Conservation (phyloP, 2,113 vertebrate genomes). For the Pelmatolapia mariae region DNA sequence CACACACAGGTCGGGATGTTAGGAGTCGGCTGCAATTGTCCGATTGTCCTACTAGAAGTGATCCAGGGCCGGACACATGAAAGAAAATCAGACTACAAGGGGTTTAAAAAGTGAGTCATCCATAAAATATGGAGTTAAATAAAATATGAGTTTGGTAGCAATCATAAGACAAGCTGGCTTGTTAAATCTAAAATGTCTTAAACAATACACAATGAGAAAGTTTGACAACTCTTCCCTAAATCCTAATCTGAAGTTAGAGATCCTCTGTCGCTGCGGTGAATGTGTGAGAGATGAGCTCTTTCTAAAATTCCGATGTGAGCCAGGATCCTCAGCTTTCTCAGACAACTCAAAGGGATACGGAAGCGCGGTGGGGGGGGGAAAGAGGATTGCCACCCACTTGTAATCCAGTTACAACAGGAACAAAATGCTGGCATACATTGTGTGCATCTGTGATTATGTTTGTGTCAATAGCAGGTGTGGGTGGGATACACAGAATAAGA, state of each 20-base stretch:
- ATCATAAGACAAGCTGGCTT: not conserved
- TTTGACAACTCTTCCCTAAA: not conserved
- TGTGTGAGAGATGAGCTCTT: not conserved
- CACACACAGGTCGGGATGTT: not conserved
- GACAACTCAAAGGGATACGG: not conserved
- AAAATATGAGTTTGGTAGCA: not conserved
- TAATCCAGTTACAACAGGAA: constrained; percentile 8
- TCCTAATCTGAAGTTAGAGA: not conserved
- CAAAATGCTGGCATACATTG: not conserved
- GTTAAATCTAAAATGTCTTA: not conserved
- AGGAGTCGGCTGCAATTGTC: not conserved
- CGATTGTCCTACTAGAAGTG: not conserved
- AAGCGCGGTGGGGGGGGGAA: not conserved
- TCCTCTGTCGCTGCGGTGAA: not conserved
- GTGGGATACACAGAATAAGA: not conserved
- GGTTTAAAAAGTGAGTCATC: not conserved
- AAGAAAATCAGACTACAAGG: not conserved
- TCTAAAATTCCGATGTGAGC: not conserved
- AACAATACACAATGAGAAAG: not conserved
- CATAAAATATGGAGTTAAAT: not conserved
- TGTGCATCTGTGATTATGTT: not conserved
- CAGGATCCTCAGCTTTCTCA: not conserved
- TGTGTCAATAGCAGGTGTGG: constrained; percentile 10
- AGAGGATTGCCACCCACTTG: not conserved
- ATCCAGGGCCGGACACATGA: not conserved